Conservation (phyloP, 2,797 vertebrate genomes). For the Varecia variegata region DNA sequence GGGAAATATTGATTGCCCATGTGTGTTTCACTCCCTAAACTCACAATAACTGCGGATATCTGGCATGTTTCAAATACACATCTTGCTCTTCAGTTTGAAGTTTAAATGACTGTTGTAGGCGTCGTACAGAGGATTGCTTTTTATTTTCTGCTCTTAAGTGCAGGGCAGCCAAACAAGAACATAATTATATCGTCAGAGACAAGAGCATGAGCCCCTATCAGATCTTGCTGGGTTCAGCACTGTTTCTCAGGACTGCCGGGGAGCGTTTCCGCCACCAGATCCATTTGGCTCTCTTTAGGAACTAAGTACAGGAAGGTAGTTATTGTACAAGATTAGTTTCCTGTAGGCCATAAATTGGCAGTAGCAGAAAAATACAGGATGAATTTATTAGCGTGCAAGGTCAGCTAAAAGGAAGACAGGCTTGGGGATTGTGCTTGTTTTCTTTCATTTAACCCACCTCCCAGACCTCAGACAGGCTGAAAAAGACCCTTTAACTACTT, state of each 20-base stretch:
- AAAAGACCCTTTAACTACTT: conserved; percentile 75
- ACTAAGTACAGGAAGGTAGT: conserved; percentile 88
- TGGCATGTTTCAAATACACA: conserved; percentile 51
- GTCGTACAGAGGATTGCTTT: background rate
- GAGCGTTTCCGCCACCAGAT: conserved; percentile 82
- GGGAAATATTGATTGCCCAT: background rate
- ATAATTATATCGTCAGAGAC: conserved; percentile 84
- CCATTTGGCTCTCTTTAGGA: conserved; percentile 88
- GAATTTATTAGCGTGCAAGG: conserved; percentile 86
- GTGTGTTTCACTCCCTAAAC: conserved; percentile 36
- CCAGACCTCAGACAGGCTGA: conserved; percentile 51
- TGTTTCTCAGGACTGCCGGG: conserved; percentile 82
- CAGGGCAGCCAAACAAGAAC: conserved; percentile 71
- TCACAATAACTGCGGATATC: background rate
- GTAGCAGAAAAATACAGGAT: conserved; percentile 85
- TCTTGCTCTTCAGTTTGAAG: conserved; percentile 48
- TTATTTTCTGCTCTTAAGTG: conserved; percentile 69
- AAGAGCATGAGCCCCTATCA: conserved; percentile 77
- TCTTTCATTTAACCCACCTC: conserved; percentile 46
- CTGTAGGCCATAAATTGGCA: conserved; percentile 87
- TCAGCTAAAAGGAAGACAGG: conserved; percentile 85
- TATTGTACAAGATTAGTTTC: conserved; percentile 89
- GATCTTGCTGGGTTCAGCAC: conserved; percentile 88
- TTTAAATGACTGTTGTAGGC: conserved; percentile 55
- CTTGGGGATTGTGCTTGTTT: conserved; percentile 37